Percentiles rank a stretch among this genome's conserved stretches.
Evolutionary conservation across 1,140 invertebrate genomes (phyloP).

Genomic region (Calliopsis andreniformis): DNA sequence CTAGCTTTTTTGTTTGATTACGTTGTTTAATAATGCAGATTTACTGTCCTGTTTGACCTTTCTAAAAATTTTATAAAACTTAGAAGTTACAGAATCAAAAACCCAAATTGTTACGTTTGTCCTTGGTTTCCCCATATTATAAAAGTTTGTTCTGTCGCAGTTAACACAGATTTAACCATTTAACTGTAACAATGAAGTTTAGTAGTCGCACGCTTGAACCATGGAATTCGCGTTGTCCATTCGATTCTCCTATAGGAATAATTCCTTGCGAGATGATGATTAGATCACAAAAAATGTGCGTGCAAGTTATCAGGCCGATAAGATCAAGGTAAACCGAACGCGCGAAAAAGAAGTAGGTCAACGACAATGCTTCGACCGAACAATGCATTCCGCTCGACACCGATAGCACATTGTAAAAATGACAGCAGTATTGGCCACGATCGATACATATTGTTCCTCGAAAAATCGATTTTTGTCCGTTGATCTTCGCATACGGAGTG

Average conservation of each 20-base stretch:
- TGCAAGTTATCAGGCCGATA: conserved; percentile 6
- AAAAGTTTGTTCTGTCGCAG: too few species aligned
- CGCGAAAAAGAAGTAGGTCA: conserved; percentile 8
- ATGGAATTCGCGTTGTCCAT: not conserved
- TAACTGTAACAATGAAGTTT: too few species aligned
- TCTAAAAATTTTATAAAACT: too few species aligned
- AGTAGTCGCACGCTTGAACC: too few species aligned
- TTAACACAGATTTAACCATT: too few species aligned
- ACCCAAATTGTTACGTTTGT: too few species aligned
- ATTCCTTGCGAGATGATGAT: not conserved
- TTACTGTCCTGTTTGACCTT: too few species aligned
- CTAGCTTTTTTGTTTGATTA: too few species aligned
- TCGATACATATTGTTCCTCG: not conserved
- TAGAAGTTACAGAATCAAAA: too few species aligned
- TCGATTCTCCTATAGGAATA: not conserved
- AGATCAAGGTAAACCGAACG: conserved; percentile 13
- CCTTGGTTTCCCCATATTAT: too few species aligned
- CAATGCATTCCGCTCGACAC: conserved; percentile 1
- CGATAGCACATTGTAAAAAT: not conserved
- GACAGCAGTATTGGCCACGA: not conserved
- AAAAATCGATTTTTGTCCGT: not conserved
- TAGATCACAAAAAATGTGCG: not conserved
- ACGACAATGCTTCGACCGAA: not conserved
- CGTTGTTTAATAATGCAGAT: too few species aligned
- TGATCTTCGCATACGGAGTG: not conserved